These are phyloP conservation scores for Semnopithecus entellus DNA, from an alignment of 2,113 vertebrate genomes.

Conservation along the genomic window DNA sequence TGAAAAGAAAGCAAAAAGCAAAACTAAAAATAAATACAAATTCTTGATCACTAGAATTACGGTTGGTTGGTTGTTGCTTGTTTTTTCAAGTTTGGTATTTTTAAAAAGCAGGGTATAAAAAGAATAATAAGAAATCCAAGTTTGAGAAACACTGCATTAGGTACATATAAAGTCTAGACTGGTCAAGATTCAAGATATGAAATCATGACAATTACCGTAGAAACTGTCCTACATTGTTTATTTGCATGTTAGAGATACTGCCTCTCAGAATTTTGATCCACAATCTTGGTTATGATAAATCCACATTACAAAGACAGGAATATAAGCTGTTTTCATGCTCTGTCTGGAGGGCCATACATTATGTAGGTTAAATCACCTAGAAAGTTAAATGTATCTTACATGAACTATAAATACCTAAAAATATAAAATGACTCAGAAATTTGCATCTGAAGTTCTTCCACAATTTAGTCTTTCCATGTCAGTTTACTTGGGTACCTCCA, in stretches of 20 bases:
- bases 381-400: conserved; percentile 37
- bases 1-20: background rate
- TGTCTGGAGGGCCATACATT: background rate
- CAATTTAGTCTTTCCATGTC: background rate
- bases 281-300: background rate
- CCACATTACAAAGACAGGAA: background rate
- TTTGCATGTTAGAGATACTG: background rate
- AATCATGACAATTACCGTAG: background rate
- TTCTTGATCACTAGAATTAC: background rate
- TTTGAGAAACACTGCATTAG: background rate
- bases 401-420: background rate
- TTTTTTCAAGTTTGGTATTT: background rate
- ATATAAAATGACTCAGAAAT: conserved; percentile 48
- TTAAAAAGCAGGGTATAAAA: background rate
- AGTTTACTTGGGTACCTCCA: conserved; percentile 6
- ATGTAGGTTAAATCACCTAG: background rate
- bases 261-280: background rate
- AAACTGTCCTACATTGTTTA: background rate
- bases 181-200: background rate
- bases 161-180: background rate
- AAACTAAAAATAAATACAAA: background rate
- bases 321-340: background rate
- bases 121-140: background rate
- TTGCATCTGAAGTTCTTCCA: conserved; percentile 48
- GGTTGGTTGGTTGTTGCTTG: background rate